Base-by-base conservation (phyloP, 2,113 vertebrate genomes). In the Peromyscus leucopus region DNA sequence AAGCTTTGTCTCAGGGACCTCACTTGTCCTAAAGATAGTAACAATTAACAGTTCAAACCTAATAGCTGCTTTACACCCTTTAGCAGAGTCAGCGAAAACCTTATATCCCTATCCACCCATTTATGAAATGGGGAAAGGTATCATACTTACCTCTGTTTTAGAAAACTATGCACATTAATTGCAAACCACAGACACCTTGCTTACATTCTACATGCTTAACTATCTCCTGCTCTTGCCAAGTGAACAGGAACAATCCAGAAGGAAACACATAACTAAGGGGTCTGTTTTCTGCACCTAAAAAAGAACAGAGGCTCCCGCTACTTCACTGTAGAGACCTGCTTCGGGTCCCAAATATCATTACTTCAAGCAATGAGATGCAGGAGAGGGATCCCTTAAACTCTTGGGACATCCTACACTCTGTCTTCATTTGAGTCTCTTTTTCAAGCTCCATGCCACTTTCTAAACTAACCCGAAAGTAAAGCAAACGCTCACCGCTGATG, bases 391-490 rank as follows among this genome's bases (percentile, higher is more conserved):
- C 76, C 75, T 55, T 95, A 71, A 96, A 80, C 33, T 96, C 33
- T 90, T 82, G 57, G 63, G 31, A 19, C 71, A 74, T 82, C 72
- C 82, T 83, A 57, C 22, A 65, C 10, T 79, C 72, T 39, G 51
- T 85, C 55, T 59, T 89, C 39, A 2, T 17, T 5, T 24, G n/a
- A 88, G 59, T 21, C 61, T 17, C 65, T 87, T 84, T 79, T 71
- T 31, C 63, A 87, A 69, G 63, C 24, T 21, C 55, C 92, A 42
- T n/a, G n/a, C 11, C 69, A 85, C 48, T 89, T 69, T 96, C 63
- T 92, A 69, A 93, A 95, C 63, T 63, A 95, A 79, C 13, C 51
- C 61, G 51, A 95, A 96, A 96, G 80, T 39, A 67, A 90, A 94
- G 63, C 4, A 59, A 71, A 65, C 28, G 22, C 65, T 88, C 83